Evolutionary conservation across 2,797 vertebrate species (phyloP), one percentile per base, ranked within the genome.

Genomic region (Gambelia wislizenii): DNA sequence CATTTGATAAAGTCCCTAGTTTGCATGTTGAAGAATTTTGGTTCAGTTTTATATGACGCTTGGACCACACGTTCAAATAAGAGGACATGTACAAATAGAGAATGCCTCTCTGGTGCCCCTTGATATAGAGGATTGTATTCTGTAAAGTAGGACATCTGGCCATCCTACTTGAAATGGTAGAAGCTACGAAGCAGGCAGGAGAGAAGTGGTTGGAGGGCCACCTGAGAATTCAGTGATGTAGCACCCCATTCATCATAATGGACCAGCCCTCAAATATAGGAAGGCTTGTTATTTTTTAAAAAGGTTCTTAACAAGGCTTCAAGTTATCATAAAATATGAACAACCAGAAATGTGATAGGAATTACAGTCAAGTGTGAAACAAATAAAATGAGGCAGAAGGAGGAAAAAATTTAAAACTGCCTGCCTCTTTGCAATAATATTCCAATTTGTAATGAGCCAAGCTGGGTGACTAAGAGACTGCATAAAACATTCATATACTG

Each of bases 271-370:
- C 42, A 80, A 84, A 54, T 4, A 74, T 12, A 10, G 49, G 1
- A 83, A 47, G 14, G 1, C 47, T 64, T 82, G 56, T 4, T 67
- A 25, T 83, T 83, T 33, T 72, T 59, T 61, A 52, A 88, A 85
- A 93, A 80, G 85, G 3, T 3, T 83, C 6, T 22, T 83, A 90
- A 61, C 30, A 42, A 47, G 6, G 14, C 25, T 47, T 8, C 1
- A 89, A 83, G 83, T 94, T 88, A 84, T 72, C 91, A 56, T 74
- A 93, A 94, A 89, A 72, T 85, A 61, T 44, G 33, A 83, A 89
- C 49, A 4, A 0, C 74, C 92, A 42, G 87, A 82, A 85, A 91
- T 69, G 54, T 89, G 90, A n/a, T 75, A 92, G 91, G 90, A 90
- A 77, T 52, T 76, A 89, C 91, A 87, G 91, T 56, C 42, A 92